These are phyloP conservation scores for Hydrotaea diabolus DNA, from an alignment of 2,888 invertebrate genomes.

Conservation along the genomic window DNA sequence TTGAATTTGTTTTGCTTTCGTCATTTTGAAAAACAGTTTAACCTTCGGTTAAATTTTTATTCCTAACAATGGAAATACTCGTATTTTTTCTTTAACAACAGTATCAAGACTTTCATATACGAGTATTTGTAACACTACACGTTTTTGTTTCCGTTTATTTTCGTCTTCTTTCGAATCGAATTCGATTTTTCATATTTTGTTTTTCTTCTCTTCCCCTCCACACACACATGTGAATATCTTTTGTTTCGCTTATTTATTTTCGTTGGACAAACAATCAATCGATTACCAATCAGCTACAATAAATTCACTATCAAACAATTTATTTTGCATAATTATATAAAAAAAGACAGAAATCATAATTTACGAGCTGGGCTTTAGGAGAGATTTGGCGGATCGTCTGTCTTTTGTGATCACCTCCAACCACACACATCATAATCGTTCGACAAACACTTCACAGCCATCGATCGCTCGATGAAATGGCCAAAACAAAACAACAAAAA, in stretches of 20 bases:
- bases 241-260: slow-evolving; percentile 19
- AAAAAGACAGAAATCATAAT: background rate
- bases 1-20: too few species aligned
- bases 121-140: background rate
- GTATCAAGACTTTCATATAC: slow-evolving; percentile 3
- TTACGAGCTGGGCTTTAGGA: background rate
- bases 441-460: background rate
- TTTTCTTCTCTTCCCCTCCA: background rate
- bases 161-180: background rate
- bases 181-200: slow-evolving; percentile 5
- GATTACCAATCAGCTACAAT: slow-evolving; percentile 1
- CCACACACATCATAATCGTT: slow-evolving; percentile 8
- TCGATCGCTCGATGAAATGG: background rate
- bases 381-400: too few species aligned
- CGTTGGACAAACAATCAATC: background rate
- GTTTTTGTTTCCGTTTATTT: too few species aligned
- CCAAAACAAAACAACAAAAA: background rate
- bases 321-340: slow-evolving; percentile 41
- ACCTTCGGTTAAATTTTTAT: slow-evolving; percentile 14
- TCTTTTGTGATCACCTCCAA: too few species aligned
- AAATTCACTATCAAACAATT: background rate
- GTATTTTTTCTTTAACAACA: background rate
- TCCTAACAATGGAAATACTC: background rate
- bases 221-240: too few species aligned
- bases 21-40: background rate